Evolutionary conservation across 2,113 vertebrate genomes (phyloP).

Genomic region (Ptyas mucosa): DNA sequence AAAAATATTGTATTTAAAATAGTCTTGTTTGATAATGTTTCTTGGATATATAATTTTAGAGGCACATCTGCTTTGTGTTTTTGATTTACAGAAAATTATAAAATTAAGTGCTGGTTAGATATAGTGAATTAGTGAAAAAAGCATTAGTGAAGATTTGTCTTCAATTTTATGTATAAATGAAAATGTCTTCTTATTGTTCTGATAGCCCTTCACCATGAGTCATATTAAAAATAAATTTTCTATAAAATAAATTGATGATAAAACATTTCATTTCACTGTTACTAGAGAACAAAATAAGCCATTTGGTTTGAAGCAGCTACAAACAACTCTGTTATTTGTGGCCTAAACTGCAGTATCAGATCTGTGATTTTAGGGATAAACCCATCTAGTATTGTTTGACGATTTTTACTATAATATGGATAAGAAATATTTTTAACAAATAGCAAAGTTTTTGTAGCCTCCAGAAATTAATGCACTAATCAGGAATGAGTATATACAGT

Average conservation of each 20-base stretch:
- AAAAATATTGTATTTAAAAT: not conserved
- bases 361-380: slow-evolving; percentile 11
- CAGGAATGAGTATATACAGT: not conserved
- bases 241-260: slow-evolving; percentile 32
- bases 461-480: not conserved
- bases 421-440: not conserved
- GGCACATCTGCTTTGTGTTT: not conserved
- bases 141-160: slow-evolving; percentile 8
- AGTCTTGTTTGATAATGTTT: not conserved
- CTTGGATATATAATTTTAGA: not conserved
- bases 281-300: not conserved
- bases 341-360: not conserved
- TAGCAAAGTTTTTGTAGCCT: not conserved
- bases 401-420: not conserved
- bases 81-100: not conserved
- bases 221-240: slow-evolving; percentile 27
- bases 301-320: not conserved
- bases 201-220: slow-evolving; percentile 50
- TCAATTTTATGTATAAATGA: slow-evolving; percentile 42
- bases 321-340: not conserved
- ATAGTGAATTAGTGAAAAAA: slow-evolving; percentile 16
- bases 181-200: slow-evolving; percentile 40
- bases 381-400: slow-evolving; percentile 29
- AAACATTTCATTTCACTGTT: not conserved
- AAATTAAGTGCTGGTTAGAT: not conserved